These are phyloP conservation scores for Phalacrocorax aristotelis DNA, from an alignment of 2,113 vertebrate genomes.

Conservation along the genomic window DNA sequence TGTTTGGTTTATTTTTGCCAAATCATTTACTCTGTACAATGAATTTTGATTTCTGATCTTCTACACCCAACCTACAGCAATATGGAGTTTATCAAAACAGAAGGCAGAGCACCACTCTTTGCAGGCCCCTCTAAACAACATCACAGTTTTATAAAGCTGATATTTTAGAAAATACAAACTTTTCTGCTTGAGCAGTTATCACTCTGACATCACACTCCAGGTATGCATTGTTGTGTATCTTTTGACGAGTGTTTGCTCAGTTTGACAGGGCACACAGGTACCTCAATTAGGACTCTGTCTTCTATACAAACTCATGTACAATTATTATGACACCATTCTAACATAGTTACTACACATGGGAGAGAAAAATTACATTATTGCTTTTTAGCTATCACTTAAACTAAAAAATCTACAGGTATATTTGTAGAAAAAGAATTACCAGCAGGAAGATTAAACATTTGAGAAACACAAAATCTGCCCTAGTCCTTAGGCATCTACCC, in stretches of 20 bases:
- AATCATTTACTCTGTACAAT: neutral
- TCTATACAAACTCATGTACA: neutral
- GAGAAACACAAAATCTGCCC: neutral
- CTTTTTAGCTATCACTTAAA: slow-evolving; percentile 24
- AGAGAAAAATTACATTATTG: neutral
- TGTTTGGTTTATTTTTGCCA: neutral
- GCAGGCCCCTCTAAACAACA: neutral
- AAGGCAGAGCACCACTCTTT: neutral
- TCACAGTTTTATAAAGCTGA: neutral
- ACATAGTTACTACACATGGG: neutral
- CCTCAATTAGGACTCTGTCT: neutral
- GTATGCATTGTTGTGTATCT: neutral
- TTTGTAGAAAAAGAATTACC: neutral
- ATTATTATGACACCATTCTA: neutral
- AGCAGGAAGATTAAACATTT: neutral
- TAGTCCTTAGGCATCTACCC: neutral
- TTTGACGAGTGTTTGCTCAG: slow-evolving; percentile 15
- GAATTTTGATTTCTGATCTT: slow-evolving; percentile 14
- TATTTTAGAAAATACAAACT: neutral
- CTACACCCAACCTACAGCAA: neutral
- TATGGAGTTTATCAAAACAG: neutral
- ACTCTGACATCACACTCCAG: neutral
- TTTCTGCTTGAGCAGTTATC: neutral
- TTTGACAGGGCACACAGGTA: neutral
- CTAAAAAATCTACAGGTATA: neutral